These are phyloP conservation scores for Eledona agricola DNA, from an alignment of 2,888 invertebrate genomes.

Conservation along the genomic window DNA sequence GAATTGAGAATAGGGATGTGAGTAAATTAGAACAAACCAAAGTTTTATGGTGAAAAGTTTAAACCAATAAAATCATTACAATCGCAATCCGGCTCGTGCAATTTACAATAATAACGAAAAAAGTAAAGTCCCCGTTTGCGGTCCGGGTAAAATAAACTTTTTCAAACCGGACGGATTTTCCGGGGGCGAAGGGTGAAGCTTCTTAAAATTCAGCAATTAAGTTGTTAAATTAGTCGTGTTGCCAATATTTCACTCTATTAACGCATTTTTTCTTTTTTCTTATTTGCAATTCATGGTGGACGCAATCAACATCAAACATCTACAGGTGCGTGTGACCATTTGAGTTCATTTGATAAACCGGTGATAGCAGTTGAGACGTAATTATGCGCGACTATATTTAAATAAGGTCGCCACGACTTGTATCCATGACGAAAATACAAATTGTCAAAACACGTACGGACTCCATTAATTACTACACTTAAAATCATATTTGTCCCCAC, in stretches of 20 bases:
- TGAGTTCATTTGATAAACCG: conserved; percentile 26
- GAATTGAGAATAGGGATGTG: conserved; percentile 19
- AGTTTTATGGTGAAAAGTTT: conserved; percentile 32
- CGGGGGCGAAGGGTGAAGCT: not conserved
- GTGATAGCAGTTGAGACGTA: conserved; percentile 24
- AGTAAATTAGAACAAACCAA: conserved; percentile 32
- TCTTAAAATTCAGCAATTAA: conserved; percentile 27
- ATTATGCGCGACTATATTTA: conserved; percentile 25
- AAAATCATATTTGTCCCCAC: conserved; percentile 7
- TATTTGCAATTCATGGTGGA: conserved; percentile 32
- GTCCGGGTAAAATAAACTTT: conserved; percentile 3
- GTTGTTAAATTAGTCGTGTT: conserved; percentile 24
- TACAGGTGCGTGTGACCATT: conserved; percentile 34
- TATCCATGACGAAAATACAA: conserved; percentile 14
- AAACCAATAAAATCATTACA: conserved; percentile 30
- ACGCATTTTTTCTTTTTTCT: conserved; percentile 27
- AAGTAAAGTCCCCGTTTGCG: not conserved
- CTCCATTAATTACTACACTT: conserved; percentile 11
- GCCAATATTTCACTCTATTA: conserved; percentile 28
- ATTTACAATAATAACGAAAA: conserved; percentile 10
- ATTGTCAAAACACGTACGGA: conserved; percentile 3
- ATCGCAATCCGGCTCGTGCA: conserved; percentile 3
- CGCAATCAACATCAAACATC: conserved; percentile 26
- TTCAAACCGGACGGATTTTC: conserved; percentile 2
- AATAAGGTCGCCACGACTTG: conserved; percentile 19